phyloP scores from a whole-genome alignment of 2,888 invertebrate genomes.

The Eristalis arbustorum region DNA sequence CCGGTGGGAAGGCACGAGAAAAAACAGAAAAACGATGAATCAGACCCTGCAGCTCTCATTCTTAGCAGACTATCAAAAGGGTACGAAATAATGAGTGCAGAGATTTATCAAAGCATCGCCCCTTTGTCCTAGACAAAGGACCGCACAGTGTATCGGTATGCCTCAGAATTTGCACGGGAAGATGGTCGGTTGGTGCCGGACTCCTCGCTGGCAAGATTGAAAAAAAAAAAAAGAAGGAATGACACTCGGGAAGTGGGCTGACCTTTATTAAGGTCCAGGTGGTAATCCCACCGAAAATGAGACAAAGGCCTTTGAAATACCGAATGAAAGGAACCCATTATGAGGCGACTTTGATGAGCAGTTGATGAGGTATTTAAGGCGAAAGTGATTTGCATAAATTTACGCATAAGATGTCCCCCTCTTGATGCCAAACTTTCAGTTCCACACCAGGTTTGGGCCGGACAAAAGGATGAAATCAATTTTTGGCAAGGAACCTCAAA shows the following conservation, averaged over 20 bases:
- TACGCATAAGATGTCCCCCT: background rate
- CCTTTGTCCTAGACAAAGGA: background rate
- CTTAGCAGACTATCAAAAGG: conserved; percentile 3
- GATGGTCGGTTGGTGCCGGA: background rate
- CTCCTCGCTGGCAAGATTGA: too few species aligned
- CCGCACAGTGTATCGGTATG: background rate
- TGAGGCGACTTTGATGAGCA: background rate
- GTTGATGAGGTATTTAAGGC: background rate
- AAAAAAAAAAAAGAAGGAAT: background rate
- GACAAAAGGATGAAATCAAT: background rate
- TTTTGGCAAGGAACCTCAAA: too few species aligned
- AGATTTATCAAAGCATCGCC: background rate
- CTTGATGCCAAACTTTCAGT: background rate
- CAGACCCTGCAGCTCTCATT: background rate
- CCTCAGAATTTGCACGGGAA: background rate
- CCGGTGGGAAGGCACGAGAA: background rate
- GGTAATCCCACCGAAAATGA: background rate
- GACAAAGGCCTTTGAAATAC: background rate
- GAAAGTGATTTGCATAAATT: background rate
- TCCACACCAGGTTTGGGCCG: too few species aligned
- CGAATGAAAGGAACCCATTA: background rate
- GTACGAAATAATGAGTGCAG: background rate
- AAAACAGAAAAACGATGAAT: background rate
- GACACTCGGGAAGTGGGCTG: background rate
- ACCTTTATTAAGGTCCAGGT: background rate